A percentile compares a stretch with the other conserved stretches of the same genome.
Conservation (phyloP, 2,888 invertebrate species). For the Ceraclea dissimilis region DNA sequence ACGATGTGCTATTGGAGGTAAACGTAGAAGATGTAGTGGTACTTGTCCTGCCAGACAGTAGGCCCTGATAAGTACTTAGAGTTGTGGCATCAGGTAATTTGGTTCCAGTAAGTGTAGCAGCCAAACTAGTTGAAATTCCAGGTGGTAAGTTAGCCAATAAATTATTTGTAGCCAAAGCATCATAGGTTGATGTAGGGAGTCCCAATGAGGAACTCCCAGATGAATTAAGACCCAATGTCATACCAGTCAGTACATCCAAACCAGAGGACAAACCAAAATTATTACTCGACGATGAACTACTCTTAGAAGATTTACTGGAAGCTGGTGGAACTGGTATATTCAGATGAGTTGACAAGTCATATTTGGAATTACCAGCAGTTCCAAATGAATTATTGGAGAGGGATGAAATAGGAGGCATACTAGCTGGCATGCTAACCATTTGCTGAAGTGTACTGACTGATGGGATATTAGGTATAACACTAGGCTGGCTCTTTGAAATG, state of each 20-base stretch:
- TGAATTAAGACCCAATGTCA: constrained; percentile 44
- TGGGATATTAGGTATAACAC: constrained; percentile 42
- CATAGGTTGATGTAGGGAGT: constrained; percentile 39
- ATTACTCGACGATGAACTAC: constrained; percentile 35
- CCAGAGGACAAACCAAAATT: constrained; percentile 34
- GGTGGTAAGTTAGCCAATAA: constrained; percentile 42
- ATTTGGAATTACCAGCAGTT: constrained; percentile 48
- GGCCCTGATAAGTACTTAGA: constrained; percentile 41
- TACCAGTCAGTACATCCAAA: constrained; percentile 46
- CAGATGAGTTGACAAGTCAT: constrained; percentile 47
- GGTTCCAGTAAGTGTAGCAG: constrained; percentile 39
- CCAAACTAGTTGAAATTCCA: constrained; percentile 40
- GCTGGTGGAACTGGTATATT: constrained; percentile 54
- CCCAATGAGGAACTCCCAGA: constrained; percentile 39
- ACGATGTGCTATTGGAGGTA: constrained; percentile 38
- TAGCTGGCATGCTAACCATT: constrained; percentile 46
- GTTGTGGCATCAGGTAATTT: constrained; percentile 45
- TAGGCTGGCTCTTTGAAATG: constrained; percentile 38
- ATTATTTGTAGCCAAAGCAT: constrained; percentile 45
- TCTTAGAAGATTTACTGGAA: constrained; percentile 52
- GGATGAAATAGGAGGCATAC: constrained; percentile 45
- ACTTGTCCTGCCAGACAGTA: constrained; percentile 39
- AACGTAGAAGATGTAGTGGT: constrained; percentile 44
- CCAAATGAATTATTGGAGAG: constrained; percentile 37
- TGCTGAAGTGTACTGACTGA: constrained; percentile 46